Evolutionary conservation across 2,797 vertebrate genomes (phyloP).

Genomic region (Pseudochaenichthys georgianus): DNA sequence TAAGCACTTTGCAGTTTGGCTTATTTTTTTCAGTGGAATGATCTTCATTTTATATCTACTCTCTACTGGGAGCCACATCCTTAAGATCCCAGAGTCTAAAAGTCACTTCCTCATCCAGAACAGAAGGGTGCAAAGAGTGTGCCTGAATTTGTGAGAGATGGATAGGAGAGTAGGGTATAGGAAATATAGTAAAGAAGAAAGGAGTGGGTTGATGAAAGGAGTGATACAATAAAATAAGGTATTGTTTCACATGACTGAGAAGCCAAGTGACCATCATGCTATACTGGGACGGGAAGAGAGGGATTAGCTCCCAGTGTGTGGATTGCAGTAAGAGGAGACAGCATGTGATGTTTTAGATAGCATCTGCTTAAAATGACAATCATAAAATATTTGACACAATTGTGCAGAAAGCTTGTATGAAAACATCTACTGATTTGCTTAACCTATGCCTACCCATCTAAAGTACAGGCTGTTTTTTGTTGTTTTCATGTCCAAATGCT

Average conservation of each 20-base stretch:
- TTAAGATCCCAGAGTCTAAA: slow-evolving; percentile 19
- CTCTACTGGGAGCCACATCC: slow-evolving; percentile 21
- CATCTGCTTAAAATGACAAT: not conserved
- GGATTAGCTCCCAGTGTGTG: slow-evolving; percentile 3
- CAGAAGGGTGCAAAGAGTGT: slow-evolving; percentile 4
- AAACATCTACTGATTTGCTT: slow-evolving; percentile 2
- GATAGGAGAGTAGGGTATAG: not conserved
- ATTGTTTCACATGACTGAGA: slow-evolving; percentile 4
- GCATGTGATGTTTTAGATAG: not conserved
- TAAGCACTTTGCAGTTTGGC: slow-evolving; percentile 12
- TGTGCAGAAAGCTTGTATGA: slow-evolving; percentile 3
- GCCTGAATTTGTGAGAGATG: slow-evolving; percentile 1
- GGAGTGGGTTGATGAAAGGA: not conserved
- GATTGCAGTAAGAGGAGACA: not conserved
- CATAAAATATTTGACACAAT: not conserved
- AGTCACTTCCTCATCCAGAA: slow-evolving; percentile 30
- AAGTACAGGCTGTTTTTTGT: not conserved
- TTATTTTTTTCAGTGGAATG: not conserved
- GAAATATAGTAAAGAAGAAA: not conserved
- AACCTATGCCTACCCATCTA: not conserved
- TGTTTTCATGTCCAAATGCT: not conserved
- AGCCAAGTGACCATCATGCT: not conserved
- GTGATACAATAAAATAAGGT: not conserved
- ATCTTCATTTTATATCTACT: slow-evolving; percentile 23
- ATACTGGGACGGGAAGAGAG: not conserved